These are phyloP conservation scores for Leptopterna dolabrata DNA, from an alignment of 2,888 invertebrate species.

Conservation along the genomic window DNA sequence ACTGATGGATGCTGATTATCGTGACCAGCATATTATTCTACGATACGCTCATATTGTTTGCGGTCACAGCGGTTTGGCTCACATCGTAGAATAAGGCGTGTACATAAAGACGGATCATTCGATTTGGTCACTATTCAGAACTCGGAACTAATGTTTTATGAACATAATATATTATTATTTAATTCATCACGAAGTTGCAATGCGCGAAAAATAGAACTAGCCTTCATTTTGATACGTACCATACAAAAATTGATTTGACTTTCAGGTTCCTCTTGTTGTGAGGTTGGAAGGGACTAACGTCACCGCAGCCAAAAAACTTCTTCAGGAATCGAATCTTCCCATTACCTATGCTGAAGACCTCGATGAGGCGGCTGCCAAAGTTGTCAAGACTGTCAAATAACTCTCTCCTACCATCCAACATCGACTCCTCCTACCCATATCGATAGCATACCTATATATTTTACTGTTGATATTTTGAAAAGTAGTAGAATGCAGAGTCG, in stretches of 20 bases:
- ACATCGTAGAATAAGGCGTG: too few relatives aligned
- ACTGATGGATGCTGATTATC: too few relatives aligned
- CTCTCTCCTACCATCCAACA: not conserved
- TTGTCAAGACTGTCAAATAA: slow-evolving; percentile 70
- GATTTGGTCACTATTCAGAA: too few relatives aligned
- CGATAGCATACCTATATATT: not conserved
- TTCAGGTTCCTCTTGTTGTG: slow-evolving; percentile 82
- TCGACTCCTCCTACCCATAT: not conserved
- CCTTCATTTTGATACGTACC: too few relatives aligned
- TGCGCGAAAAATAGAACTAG: too few relatives aligned
- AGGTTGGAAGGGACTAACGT: slow-evolving; percentile 97
- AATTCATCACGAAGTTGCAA: too few relatives aligned
- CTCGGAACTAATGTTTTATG: too few relatives aligned
- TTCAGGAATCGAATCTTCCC: slow-evolving; percentile 84
- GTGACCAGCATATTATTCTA: too few relatives aligned
- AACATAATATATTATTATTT: too few relatives aligned
- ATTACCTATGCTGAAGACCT: slow-evolving; percentile 86
- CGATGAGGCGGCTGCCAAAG: slow-evolving; percentile 93
- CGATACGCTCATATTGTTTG: too few relatives aligned
- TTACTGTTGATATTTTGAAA: not conserved
- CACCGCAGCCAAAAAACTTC: slow-evolving; percentile 81
- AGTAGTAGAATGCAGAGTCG: not conserved
- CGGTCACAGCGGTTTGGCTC: too few relatives aligned
- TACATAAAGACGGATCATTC: too few relatives aligned
- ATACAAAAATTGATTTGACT: not conserved